Conservation (phyloP, 1,140 invertebrate species). For the Euwallacea similis region DNA sequence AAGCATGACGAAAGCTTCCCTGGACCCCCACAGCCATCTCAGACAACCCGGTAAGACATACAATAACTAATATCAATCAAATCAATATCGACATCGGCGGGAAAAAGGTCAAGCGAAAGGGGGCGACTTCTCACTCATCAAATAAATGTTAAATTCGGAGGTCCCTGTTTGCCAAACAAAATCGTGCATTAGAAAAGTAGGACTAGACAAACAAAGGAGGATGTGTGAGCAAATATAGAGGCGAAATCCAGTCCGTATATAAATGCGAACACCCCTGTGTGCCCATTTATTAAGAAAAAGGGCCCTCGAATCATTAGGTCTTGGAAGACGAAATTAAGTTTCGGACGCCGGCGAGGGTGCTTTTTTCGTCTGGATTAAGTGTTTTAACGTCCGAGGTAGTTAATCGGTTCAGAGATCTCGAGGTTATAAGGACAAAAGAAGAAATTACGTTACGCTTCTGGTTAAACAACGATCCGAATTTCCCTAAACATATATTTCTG, state of each 20-base stretch:
- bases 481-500: constrained; percentile 12
- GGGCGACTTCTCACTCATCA: constrained; percentile 5
- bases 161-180: constrained; percentile 44
- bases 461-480: background rate
- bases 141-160: constrained; percentile 33
- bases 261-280: constrained; percentile 18
- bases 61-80: constrained; percentile 15
- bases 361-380: background rate
- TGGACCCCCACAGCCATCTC: constrained; percentile 82
- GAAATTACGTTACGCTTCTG: background rate
- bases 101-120: constrained; percentile 23
- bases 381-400: background rate
- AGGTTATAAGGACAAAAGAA: too few relatives aligned
- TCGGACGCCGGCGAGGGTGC: background rate
- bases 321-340: constrained; percentile 22
- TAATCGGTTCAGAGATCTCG: too few relatives aligned
- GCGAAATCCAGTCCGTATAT: constrained; percentile 34
- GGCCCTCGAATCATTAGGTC: constrained; percentile 37
- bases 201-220: constrained; percentile 43
- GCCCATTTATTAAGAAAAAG: constrained; percentile 40
- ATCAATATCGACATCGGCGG: constrained; percentile 19
- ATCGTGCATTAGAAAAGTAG: constrained; percentile 47
- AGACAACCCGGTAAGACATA: constrained; percentile 77
- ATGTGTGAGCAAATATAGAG: constrained; percentile 44
- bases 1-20: constrained; percentile 70